Evolutionary conservation across 1,140 invertebrate species (phyloP).

Genomic region (Dendrolimus kikuchii): DNA sequence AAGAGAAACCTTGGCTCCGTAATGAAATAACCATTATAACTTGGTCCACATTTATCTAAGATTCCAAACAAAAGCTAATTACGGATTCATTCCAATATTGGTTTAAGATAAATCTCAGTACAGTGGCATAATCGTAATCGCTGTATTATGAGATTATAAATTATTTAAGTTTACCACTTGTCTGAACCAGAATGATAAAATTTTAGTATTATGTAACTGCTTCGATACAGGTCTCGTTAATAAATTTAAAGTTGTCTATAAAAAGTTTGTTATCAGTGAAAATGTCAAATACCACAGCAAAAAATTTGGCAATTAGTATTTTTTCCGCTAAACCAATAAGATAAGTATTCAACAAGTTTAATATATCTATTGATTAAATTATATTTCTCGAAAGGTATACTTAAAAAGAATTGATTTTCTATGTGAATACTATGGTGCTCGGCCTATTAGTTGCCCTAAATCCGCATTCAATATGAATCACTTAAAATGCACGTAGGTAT

Average conservation of each 20-base stretch:
- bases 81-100: constrained; percentile 62
- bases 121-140: constrained; percentile 44
- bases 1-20: constrained; percentile 25
- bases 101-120: constrained; percentile 48
- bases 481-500: constrained; percentile 1
- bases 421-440: too few relatives aligned
- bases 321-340: too few relatives aligned
- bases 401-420: too few relatives aligned
- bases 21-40: constrained; percentile 11
- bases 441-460: too few relatives aligned
- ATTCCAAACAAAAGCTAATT: constrained; percentile 51
- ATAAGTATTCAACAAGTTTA: too few relatives aligned
- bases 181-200: background rate
- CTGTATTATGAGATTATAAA: constrained; percentile 37
- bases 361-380: too few relatives aligned
- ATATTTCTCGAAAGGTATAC: too few relatives aligned
- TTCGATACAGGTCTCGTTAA: background rate
- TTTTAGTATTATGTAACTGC: background rate
- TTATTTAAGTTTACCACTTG: constrained; percentile 3
- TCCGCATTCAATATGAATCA: too few relatives aligned
- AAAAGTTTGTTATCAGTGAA: constrained; percentile 5
- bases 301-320: too few relatives aligned
- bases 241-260: too few relatives aligned
- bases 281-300: constrained; percentile 6
- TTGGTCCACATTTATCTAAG: constrained; percentile 41